A percentile compares a stretch with the other conserved stretches of the same genome.
Evolutionary conservation across 2,888 invertebrate species (phyloP).

Genomic region (Drosophila cracens): DNA sequence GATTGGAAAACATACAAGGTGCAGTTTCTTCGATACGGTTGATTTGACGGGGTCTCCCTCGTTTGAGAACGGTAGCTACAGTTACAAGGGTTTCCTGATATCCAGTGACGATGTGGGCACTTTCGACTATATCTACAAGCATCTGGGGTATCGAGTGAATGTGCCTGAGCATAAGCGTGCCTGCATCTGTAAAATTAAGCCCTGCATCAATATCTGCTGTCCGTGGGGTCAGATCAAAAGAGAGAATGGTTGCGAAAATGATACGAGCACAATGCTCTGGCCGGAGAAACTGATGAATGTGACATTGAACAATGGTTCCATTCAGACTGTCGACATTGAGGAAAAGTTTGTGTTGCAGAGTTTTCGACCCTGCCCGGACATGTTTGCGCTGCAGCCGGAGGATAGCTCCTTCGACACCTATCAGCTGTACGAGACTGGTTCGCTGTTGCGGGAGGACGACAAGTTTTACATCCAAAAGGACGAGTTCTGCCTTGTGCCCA

Average conservation of each 20-base stretch:
- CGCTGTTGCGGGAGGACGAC: constrained; percentile 74
- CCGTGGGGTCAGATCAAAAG: constrained; percentile 62
- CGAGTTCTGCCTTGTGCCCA: constrained; percentile 80
- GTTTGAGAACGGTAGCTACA: constrained; percentile 80
- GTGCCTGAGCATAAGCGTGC: constrained; percentile 81
- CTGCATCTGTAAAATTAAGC: constrained; percentile 83
- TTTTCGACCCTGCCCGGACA: constrained; percentile 67
- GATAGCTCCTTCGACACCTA: constrained; percentile 61
- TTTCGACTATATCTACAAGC: constrained; percentile 75
- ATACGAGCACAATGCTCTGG: constrained; percentile 58
- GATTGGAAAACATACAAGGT: constrained; percentile 74
- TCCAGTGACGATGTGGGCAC: constrained; percentile 74
- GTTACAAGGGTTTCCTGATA: constrained; percentile 79
- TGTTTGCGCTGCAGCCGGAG: constrained; percentile 71
- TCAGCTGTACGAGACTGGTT: constrained; percentile 79
- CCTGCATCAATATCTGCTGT: constrained; percentile 84
- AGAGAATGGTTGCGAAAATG: constrained; percentile 36
- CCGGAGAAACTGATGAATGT: constrained; percentile 74
- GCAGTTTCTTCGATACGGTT: constrained; percentile 81
- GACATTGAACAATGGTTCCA: constrained; percentile 59
- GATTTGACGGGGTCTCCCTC: constrained; percentile 78
- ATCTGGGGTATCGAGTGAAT: constrained; percentile 57
- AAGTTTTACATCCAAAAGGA: constrained; percentile 62
- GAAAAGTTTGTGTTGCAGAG: constrained; percentile 70
- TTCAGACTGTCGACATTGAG: constrained; percentile 57